Evolutionary conservation across 2,888 invertebrate genomes (phyloP).

Genomic region (Drosophila rellima): DNA sequence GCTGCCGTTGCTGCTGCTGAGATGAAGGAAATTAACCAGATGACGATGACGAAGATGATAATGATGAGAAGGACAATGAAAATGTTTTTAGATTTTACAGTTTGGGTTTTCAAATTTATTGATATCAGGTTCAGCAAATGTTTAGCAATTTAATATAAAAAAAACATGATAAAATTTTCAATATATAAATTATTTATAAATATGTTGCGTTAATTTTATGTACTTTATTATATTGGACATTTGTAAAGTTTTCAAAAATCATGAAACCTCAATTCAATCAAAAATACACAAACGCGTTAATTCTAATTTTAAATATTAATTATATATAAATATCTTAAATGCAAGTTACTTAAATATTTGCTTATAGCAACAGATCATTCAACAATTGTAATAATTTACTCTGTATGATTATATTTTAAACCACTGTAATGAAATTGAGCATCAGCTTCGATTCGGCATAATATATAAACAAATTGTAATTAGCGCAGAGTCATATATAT

Average conservation of each 20-base stretch:
- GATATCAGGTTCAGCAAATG: slow-evolving; percentile 13
- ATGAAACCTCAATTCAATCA: slow-evolving; percentile 20
- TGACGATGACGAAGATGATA: background rate
- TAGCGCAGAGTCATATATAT: slow-evolving; percentile 40
- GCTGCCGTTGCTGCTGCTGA: slow-evolving; percentile 62
- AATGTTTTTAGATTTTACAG: slow-evolving; percentile 23
- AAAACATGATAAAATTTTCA: too few relatives aligned
- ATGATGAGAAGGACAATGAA: background rate
- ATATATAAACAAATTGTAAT: slow-evolving; percentile 52
- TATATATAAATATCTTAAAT: slow-evolving; percentile 15
- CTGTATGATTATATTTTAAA: slow-evolving; percentile 12
- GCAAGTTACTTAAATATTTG: slow-evolving; percentile 63
- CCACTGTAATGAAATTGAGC: slow-evolving; percentile 21
- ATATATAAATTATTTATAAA: slow-evolving; percentile 24
- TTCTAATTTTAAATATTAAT: slow-evolving; percentile 26
- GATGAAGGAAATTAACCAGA: slow-evolving; percentile 5
- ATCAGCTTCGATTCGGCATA: slow-evolving; percentile 18
- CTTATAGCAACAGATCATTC: slow-evolving; percentile 28
- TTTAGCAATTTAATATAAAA: slow-evolving; percentile 7
- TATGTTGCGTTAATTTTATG: slow-evolving; percentile 42
- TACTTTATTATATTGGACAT: slow-evolving; percentile 21
- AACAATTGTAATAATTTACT: slow-evolving; percentile 29
- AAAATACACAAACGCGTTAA: slow-evolving; percentile 18
- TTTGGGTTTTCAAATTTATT: slow-evolving; percentile 26
- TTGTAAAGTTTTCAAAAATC: slow-evolving; percentile 21